A percentile compares a stretch with the other conserved stretches of the same genome.
Evolutionary conservation across 2,888 invertebrate species (phyloP).

Genomic region (Nysson spinosus): DNA sequence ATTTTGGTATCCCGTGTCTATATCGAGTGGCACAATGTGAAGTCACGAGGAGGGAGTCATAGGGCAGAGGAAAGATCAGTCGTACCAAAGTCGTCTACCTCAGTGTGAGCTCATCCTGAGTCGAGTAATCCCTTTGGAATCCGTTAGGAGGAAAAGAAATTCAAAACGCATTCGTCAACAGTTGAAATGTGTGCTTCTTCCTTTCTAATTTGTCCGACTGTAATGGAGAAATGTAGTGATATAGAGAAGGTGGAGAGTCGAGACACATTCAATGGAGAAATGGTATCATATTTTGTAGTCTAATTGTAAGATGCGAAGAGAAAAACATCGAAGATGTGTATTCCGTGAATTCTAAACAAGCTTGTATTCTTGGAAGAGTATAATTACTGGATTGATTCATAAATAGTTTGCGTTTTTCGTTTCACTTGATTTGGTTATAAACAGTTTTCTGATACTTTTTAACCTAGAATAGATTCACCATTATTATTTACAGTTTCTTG

Average conservation of each 20-base stretch:
- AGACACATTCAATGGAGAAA: background rate
- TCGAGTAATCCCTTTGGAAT: slow-evolving; percentile 43
- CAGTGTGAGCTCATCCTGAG: slow-evolving; percentile 25
- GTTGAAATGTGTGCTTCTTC: background rate
- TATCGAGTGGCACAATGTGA: background rate
- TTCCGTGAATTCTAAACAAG: too few species aligned
- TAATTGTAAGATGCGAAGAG: too few species aligned
- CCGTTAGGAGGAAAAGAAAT: slow-evolving; percentile 11
- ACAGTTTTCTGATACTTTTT: too few species aligned
- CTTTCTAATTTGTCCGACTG: slow-evolving; percentile 14
- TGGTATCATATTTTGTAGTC: background rate
- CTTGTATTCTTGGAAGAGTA: too few species aligned
- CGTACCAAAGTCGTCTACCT: slow-evolving; percentile 19
- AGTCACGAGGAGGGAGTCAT: background rate
- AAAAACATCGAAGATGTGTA: too few species aligned
- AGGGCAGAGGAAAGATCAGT: background rate
- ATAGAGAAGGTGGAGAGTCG: background rate
- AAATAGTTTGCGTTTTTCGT: too few species aligned
- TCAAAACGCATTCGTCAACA: slow-evolving; percentile 19
- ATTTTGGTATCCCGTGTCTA: background rate
- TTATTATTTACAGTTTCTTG: too few species aligned
- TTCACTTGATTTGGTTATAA: too few species aligned
- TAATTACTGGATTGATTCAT: too few species aligned
- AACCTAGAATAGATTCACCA: too few species aligned
- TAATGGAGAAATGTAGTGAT: background rate